Conservation (phyloP, 2,888 invertebrate species). For the Tolmerus cingulatus region DNA sequence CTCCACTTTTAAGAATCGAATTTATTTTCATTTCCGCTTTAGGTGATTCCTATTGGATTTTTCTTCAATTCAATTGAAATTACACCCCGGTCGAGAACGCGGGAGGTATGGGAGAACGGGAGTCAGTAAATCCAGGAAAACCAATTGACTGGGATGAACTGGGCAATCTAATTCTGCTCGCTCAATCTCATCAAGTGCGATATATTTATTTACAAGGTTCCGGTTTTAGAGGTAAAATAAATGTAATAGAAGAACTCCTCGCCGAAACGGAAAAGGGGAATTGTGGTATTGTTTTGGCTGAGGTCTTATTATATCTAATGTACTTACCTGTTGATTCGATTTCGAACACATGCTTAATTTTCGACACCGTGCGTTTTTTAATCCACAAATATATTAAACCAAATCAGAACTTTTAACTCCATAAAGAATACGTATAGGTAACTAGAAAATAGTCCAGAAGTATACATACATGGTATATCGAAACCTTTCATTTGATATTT, state of each 20-base stretch:
- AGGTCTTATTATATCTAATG: not conserved
- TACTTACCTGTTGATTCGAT: not conserved
- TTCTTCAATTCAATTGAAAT: conserved; percentile 41
- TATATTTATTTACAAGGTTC: conserved; percentile 1
- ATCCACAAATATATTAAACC: no score
- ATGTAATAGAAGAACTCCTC: not conserved
- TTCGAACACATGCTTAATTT: not conserved
- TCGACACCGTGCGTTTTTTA: not conserved
- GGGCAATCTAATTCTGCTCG: conserved; percentile 24
- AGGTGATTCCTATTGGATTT: conserved; percentile 23
- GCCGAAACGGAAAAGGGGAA: not conserved
- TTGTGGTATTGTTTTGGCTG: not conserved
- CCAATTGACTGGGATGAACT: conserved; percentile 40
- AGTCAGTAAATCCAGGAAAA: conserved; percentile 30
- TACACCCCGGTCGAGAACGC: not conserved
- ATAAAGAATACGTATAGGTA: no score
- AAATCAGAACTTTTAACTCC: no score
- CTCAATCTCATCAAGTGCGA: not conserved
- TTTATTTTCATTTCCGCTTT: conserved; percentile 44
- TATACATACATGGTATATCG: no score
- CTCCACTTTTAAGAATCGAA: conserved; percentile 36
- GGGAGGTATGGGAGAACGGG: not conserved
- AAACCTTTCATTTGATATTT: no score
- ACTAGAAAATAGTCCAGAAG: no score
- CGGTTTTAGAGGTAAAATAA: not conserved